Base-by-base conservation (phyloP, 1,140 invertebrate genomes). In the Mizuhopecten yessoensis region DNA sequence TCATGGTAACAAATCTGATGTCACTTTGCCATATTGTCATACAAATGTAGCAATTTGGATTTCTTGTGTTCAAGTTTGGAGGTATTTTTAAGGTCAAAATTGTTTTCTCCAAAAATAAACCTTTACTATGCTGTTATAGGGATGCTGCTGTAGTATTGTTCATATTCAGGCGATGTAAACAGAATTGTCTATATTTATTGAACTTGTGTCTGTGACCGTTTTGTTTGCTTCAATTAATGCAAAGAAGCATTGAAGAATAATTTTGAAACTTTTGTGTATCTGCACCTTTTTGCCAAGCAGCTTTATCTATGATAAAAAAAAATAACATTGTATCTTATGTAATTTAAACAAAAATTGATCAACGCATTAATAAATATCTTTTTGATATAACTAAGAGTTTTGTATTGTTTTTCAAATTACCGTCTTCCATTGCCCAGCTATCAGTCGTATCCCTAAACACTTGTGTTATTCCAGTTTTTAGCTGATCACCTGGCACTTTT, bases 321-420 rank as follows among this genome's bases (percentile, higher is more conserved):
- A 29, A 75, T 75, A 0, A 17, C 1, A 75, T n/a, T 75, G 5
- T 75, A 29, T 75, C n/a, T 75, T 75, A n/a, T 5, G n/a, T 75
- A n/a, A 7, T 75, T 75, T 75, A 20, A 49, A 49, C 2, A 15
- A 49, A 17, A 17, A 5, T n/a, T 17, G 57, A 75, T 75, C 23
- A 17, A 75, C 1, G n/a, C 57, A 75, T 75, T n/a, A 75, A 75
- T 75, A 75, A 75, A 75, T 75, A 75, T 75, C 57, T 29, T 75
- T 75, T 75, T 75, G 57, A 75, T 75, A 75, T 29, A 75, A 29
- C 23, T 11, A 29, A 29, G 15, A 75, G 57, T 75, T 75, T 75
- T 45, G 17, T 5, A 13, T 75, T 75, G 3, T 75, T 45, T 45
- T 45, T 17, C 1, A 45, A 45, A 13, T 17, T 9, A 0, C 17